Base-by-base conservation (phyloP, 2,797 vertebrate genomes). In the Knipowitschia caucasica region DNA sequence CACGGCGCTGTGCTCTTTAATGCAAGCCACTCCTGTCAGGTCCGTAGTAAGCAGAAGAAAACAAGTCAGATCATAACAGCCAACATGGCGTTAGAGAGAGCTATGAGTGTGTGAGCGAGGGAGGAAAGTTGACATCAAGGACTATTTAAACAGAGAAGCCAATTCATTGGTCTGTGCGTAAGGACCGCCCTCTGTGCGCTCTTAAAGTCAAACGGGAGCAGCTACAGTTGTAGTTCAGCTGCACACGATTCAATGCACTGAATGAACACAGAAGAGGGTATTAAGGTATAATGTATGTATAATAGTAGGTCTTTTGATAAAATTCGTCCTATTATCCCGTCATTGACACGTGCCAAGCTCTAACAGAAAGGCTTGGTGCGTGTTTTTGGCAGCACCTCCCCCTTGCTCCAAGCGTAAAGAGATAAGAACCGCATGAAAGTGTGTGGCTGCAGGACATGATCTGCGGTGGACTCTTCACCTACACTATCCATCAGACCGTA, bases 31-130 rank as follows among this genome's bases (percentile, higher is more conserved):
- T 88, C 83, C 88, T 83, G 81, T 89, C 82, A 85, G 62, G 73
- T 87, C 75, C 70, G 86, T 87, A 89, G 87, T 83, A 89, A 86
- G 75, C 67, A 62, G 69, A 54, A 20, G 57, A 82, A 83, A 86
- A 90, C 85, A 76, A 85, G 83, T 85, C 84, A 82, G 91, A 86
- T 89, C 89, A 87, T 84, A 80, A 84, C 82, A 89, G 87, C 89
- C 92, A 96, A 96, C 92, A 96, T 98, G 94, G 94, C 95, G 94
- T 91, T 93, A 78, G 86, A 88, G 82, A 88, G 90, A 89, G 90
- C 86, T 87, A 10, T 43, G 70, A 89, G 91, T 88, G 90, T 87
- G 9, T 43, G 70, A 89, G 91, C 88, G 90, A 85, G 86, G 82
- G 80, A 86, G 85, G 80, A 66, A 90, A 91, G 90, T 90, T 92